Conservation (phyloP, 2,113 vertebrate species). For the Alethe diademata region DNA sequence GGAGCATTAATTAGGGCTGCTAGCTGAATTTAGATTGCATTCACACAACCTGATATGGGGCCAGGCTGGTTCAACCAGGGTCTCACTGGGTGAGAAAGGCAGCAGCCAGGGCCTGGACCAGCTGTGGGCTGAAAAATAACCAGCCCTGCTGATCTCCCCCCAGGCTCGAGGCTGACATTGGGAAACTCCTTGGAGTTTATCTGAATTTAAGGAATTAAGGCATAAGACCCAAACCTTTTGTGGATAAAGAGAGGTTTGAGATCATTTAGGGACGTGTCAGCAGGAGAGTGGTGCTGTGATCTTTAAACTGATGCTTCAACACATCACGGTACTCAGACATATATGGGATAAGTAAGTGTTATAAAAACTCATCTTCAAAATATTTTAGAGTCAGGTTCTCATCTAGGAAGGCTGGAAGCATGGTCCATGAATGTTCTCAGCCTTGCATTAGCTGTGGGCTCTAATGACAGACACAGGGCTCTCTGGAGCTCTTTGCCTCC, state of each 20-base stretch:
- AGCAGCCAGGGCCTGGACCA: neutral
- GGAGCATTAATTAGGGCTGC: slow-evolving; percentile 14
- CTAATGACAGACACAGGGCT: neutral
- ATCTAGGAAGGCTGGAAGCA: neutral
- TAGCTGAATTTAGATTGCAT: slow-evolving; percentile 49
- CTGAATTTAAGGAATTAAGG: neutral
- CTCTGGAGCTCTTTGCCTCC: neutral
- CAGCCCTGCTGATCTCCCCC: neutral
- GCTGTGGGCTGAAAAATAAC: neutral
- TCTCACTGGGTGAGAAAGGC: neutral
- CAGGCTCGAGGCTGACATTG: neutral
- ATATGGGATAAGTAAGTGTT: neutral
- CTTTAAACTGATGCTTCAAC: neutral
- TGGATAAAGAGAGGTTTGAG: neutral
- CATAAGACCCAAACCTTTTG: neutral
- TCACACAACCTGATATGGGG: slow-evolving; percentile 10
- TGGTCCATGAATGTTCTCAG: neutral
- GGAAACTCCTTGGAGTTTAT: neutral
- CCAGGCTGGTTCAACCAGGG: neutral
- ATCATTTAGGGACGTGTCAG: neutral
- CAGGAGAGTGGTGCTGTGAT: neutral
- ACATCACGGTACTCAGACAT: neutral
- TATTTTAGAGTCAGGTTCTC: neutral
- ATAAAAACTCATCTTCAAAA: neutral
- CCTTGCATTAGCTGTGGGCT: neutral